These are phyloP conservation scores for Atrichornis clamosus DNA, from an alignment of 2,113 vertebrate species.

Conservation along the genomic window DNA sequence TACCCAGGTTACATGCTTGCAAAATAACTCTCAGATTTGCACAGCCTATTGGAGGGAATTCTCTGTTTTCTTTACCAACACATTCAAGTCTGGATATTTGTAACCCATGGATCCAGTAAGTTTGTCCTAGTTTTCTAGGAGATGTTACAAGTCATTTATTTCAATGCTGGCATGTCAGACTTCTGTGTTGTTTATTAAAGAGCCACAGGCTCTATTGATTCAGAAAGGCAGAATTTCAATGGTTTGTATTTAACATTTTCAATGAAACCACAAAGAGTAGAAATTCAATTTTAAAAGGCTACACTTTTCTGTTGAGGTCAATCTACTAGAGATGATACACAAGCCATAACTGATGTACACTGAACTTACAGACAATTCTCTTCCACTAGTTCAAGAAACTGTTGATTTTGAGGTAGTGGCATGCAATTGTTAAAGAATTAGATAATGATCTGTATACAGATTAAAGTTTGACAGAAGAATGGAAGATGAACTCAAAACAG, in stretches of 20 bases:
- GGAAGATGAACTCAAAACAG: not conserved
- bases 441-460: not conserved
- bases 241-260: not conserved
- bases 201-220: not conserved
- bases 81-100: not conserved
- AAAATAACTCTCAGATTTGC: not conserved
- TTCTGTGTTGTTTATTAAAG: not conserved
- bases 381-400: not conserved
- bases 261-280: not conserved
- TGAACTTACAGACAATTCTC: not conserved
- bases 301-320: not conserved
- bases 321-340: not conserved
- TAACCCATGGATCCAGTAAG: not conserved
- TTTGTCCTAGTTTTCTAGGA: not conserved
- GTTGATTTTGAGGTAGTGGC: not conserved
- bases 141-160: not conserved
- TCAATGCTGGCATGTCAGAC: not conserved
- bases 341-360: not conserved
- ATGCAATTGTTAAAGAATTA: not conserved
- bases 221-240: not conserved
- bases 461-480: not conserved
- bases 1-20: not conserved
- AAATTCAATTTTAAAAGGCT: not conserved
- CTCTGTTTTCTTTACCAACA: not conserved
- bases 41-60: not conserved